Conservation (phyloP, 2,797 vertebrate genomes). For the Danio kyathit region DNA sequence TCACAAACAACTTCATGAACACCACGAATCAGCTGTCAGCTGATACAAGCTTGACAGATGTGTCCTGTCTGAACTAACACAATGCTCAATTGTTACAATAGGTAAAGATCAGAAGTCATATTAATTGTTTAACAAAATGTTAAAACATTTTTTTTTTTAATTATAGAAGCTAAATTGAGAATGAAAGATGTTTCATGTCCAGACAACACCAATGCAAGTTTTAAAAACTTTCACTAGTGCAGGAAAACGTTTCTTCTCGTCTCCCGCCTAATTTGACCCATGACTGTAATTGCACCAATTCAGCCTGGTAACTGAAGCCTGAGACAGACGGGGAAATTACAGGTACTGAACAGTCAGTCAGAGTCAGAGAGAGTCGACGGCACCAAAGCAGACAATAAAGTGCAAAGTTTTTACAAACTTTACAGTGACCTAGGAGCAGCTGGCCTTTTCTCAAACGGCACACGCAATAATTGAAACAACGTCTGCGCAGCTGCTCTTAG, state of each 20-base stretch:
- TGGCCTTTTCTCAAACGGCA: conserved; percentile 8
- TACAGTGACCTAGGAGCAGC: conserved; percentile 30
- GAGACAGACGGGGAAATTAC: conserved; percentile 37
- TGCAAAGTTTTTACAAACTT: conserved; percentile 25
- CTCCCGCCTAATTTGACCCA: conserved; percentile 30
- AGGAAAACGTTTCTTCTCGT: conserved; percentile 24
- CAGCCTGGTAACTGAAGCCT: conserved; percentile 50
- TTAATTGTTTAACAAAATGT: background rate
- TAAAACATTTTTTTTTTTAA: too few species aligned
- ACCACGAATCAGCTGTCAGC: too few species aligned
- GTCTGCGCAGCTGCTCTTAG: conserved; percentile 26
- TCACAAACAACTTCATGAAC: too few species aligned
- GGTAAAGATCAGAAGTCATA: background rate
- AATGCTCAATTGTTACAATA: background rate
- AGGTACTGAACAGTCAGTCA: conserved; percentile 2
- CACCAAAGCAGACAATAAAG: background rate
- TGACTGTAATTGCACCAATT: conserved; percentile 45
- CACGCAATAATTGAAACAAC: background rate
- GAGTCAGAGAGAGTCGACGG: background rate
- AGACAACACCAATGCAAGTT: background rate
- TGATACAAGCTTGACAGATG: too few species aligned
- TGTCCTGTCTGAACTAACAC: too few species aligned
- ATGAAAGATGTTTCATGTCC: background rate
- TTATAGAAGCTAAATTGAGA: too few species aligned
- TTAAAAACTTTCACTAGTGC: background rate